Conservation (phyloP, 2,797 vertebrate species). For the Amblyraja radiata region DNA sequence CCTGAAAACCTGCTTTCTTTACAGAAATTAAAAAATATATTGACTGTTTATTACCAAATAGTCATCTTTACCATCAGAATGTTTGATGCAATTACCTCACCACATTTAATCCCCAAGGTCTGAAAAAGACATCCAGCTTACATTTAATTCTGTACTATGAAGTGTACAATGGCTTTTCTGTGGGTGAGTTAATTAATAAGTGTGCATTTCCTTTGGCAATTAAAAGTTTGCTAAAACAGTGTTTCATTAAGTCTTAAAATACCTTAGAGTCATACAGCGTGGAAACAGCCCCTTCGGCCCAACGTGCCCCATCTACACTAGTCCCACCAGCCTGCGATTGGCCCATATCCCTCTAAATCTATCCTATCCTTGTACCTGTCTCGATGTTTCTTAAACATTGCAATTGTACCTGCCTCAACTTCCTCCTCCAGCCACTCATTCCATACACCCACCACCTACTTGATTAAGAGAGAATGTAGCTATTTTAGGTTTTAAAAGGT, state of each 20-base stretch:
- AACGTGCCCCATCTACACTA: too few relatives aligned
- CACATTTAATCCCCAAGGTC: neutral
- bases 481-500: constrained; percentile 8
- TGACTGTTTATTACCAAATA: neutral
- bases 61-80: neutral
- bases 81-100: neutral
- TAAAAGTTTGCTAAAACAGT: neutral
- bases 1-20: neutral
- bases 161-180: neutral
- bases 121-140: constrained; percentile 5
- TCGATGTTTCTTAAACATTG: too few relatives aligned
- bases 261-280: neutral
- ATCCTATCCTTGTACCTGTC: too few relatives aligned
- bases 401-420: too few relatives aligned
- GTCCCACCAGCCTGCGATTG: too few relatives aligned
- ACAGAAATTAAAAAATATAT: neutral
- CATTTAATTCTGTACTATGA: constrained; percentile 15
- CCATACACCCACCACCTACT: too few relatives aligned
- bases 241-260: constrained; percentile 29
- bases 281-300: too few relatives aligned
- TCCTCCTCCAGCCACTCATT: too few relatives aligned
- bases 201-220: constrained; percentile 26
- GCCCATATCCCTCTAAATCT: too few relatives aligned
- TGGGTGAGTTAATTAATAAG: constrained; percentile 19
- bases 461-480: neutral